phyloP scores from a whole-genome alignment of 2,797 vertebrate genomes.

The Clarias fuscus region DNA sequence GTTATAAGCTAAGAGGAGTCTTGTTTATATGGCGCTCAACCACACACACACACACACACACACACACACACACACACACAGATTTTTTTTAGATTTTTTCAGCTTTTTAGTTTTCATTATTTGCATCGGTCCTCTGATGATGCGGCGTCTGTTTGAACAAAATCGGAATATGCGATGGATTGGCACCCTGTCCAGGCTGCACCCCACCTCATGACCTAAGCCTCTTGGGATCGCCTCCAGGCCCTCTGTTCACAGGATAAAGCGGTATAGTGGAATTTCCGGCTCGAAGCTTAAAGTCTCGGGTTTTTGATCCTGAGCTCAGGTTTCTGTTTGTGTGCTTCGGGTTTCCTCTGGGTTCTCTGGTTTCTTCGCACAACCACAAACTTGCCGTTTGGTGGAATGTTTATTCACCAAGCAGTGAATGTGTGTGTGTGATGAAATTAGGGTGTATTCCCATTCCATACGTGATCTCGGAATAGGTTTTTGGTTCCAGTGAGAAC shows the following conservation, averaged over 20 bases:
- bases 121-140: not conserved
- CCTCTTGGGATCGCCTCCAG: no score
- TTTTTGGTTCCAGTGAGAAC: not conserved
- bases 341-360: conserved; percentile 5
- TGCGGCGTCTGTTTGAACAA: no score
- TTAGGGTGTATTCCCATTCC: not conserved
- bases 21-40: not conserved
- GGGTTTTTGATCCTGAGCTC: not conserved
- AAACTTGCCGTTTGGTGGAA: not conserved
- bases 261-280: no score
- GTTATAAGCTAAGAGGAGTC: conserved; percentile 4
- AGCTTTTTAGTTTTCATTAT: not conserved
- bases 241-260: no score
- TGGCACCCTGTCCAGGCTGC: no score
- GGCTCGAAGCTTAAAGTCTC: not conserved
- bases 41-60: not conserved
- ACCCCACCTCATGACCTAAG: no score
- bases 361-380: not conserved
- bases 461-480: not conserved
- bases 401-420: not conserved
- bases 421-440: not conserved
- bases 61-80: no score
- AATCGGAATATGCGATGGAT: not conserved
- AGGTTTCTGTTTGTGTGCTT: not conserved
- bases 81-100: no score